Evolutionary conservation across 2,888 invertebrate genomes (phyloP).

Genomic region (Diarsia brunnea): DNA sequence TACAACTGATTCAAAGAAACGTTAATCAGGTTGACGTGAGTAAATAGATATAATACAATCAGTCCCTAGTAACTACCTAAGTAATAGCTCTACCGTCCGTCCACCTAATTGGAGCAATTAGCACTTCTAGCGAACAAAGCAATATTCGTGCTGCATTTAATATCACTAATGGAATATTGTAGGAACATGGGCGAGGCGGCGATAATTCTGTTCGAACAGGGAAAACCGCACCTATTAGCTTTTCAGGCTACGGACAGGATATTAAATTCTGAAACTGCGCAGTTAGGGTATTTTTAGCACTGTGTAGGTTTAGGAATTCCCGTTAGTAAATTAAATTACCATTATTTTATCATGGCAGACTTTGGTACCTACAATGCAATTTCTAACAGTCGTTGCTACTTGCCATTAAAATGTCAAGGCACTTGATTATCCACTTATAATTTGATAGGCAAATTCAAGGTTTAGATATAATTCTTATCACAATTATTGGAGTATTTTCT

Average conservation of each 20-base stretch:
- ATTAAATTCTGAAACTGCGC: conserved; percentile 38
- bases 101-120: conserved; percentile 53
- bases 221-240: conserved; percentile 64
- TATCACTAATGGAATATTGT: conserved; percentile 69
- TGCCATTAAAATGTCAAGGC: conserved; percentile 20
- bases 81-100: not conserved
- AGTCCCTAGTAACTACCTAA: conserved; percentile 28
- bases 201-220: conserved; percentile 56
- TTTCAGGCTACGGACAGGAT: conserved; percentile 57
- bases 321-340: not conserved
- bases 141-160: conserved; percentile 63
- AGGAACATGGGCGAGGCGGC: conserved; percentile 59
- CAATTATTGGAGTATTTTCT: conserved; percentile 22
- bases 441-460: conserved; percentile 50
- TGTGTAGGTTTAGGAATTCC: conserved; percentile 6
- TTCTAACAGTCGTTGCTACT: not conserved
- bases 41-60: conserved; percentile 34
- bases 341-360: conserved; percentile 4
- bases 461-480: conserved; percentile 34
- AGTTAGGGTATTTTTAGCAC: conserved; percentile 45
- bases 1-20: conserved; percentile 41
- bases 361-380: not conserved
- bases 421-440: conserved; percentile 10
- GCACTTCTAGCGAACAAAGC: conserved; percentile 49
- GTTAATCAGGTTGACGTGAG: conserved; percentile 45